phyloP scores from a whole-genome alignment of 2,797 vertebrate genomes.

The Kryptopterus vitreolus region DNA sequence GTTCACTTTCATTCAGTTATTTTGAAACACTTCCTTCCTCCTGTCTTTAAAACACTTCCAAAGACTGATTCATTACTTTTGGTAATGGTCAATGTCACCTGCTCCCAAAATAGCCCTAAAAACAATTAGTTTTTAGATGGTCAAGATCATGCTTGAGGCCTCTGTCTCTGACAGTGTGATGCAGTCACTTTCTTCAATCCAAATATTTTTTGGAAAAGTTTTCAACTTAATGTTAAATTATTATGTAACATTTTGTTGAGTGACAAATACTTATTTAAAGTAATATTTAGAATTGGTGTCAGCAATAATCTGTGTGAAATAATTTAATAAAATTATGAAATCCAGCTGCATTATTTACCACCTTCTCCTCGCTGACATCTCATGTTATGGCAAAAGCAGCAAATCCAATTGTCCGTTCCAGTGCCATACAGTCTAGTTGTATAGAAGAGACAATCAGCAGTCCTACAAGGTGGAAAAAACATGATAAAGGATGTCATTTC shows the following conservation, averaged over 20 bases:
- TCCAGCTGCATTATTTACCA: background rate
- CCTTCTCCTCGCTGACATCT: background rate
- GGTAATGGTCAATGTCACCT: background rate
- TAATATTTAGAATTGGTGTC: background rate
- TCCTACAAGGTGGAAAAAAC: background rate
- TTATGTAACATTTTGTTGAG: background rate
- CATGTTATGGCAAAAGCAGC: background rate
- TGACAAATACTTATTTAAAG: background rate
- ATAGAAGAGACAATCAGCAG: background rate
- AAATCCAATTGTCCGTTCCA: background rate
- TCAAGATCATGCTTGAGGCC: slow-evolving; percentile 13
- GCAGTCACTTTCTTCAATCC: background rate
- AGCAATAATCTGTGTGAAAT: background rate
- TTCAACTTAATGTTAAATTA: too few relatives aligned
- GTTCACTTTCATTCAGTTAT: background rate
- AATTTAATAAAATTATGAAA: background rate
- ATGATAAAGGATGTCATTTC: background rate
- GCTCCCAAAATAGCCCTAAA: slow-evolving; percentile 2
- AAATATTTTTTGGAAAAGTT: background rate
- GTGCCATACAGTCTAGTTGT: background rate
- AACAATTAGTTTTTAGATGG: background rate
- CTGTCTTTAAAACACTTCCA: slow-evolving; percentile 3
- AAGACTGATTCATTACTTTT: slow-evolving; percentile 6
- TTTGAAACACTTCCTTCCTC: background rate
- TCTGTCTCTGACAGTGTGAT: background rate